phyloP scores from a whole-genome alignment of 2,888 invertebrate species.

The Acrobasis repandana region DNA sequence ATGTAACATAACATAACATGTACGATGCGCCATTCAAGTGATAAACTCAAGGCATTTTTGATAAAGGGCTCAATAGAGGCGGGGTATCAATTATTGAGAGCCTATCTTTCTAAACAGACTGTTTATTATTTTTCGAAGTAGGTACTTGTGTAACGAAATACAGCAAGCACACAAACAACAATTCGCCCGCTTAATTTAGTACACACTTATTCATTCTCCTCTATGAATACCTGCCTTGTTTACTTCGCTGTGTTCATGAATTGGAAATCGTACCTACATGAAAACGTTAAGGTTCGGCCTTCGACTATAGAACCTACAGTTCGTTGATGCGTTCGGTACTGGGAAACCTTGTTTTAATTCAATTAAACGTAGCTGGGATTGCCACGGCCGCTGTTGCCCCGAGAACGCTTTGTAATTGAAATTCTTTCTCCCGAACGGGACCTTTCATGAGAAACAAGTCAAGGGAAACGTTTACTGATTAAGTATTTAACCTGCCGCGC shows the following conservation, averaged over 20 bases:
- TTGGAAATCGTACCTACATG: constrained; percentile 4
- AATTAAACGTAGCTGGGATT: background rate
- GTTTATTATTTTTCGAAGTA: constrained; percentile 6
- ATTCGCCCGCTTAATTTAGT: constrained; percentile 10
- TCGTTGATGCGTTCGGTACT: too few species aligned
- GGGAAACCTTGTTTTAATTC: background rate
- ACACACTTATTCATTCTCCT: constrained; percentile 5
- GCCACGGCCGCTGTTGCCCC: background rate
- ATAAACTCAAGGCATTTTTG: background rate
- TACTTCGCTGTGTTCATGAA: background rate
- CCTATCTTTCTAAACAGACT: background rate
- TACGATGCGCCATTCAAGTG: background rate
- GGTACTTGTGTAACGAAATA: background rate
- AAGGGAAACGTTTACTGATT: background rate
- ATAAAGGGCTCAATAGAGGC: background rate
- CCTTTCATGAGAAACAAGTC: background rate
- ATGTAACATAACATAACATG: background rate
- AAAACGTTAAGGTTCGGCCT: background rate
- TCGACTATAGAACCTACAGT: too few species aligned
- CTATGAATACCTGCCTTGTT: background rate
- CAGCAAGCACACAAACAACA: background rate
- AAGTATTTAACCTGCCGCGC: background rate
- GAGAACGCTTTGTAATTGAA: background rate
- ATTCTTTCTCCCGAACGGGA: background rate
- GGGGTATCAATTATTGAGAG: background rate